A percentile compares a stretch with the other conserved stretches of the same genome.
Conservation (phyloP, 2,113 vertebrate species). For the Catharus bicknelli region DNA sequence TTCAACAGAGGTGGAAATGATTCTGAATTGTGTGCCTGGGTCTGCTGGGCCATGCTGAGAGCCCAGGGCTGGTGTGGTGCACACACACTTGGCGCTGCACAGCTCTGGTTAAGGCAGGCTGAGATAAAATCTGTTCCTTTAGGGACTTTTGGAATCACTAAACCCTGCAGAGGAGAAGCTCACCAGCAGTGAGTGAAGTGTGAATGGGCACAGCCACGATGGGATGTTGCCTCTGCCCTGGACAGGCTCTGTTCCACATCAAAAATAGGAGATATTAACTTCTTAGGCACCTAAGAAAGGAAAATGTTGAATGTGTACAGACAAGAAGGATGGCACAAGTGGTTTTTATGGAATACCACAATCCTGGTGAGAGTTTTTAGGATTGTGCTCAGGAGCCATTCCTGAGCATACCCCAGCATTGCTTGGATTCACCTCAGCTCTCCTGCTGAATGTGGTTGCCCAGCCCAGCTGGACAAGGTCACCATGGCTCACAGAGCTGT, state of each 20-base stretch:
- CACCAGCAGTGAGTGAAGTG: not conserved
- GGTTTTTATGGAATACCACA: not conserved
- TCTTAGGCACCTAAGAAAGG: not conserved
- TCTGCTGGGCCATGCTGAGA: not conserved
- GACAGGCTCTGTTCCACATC: accelerated
- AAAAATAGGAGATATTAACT: not conserved
- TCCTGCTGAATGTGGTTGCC: accelerated
- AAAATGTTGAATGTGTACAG: not conserved
- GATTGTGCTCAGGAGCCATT: not conserved
- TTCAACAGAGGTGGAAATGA: not conserved
- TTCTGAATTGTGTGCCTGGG: not conserved
- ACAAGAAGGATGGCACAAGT: accelerated
- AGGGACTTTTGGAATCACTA: not conserved
- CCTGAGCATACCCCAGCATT: accelerated
- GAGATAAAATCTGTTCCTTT: not conserved
- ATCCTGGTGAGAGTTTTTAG: not conserved
- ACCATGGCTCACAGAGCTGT: not conserved
- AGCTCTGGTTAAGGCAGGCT: not conserved
- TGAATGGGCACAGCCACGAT: accelerated
- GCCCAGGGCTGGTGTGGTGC: accelerated
- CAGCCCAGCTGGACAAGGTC: not conserved
- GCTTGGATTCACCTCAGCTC: not conserved
- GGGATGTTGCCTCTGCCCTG: not conserved
- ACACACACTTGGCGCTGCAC: accelerated
- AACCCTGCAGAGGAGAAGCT: not conserved